Conservation (phyloP, 1,140 invertebrate species). For the Oreohelix idahoensis region DNA sequence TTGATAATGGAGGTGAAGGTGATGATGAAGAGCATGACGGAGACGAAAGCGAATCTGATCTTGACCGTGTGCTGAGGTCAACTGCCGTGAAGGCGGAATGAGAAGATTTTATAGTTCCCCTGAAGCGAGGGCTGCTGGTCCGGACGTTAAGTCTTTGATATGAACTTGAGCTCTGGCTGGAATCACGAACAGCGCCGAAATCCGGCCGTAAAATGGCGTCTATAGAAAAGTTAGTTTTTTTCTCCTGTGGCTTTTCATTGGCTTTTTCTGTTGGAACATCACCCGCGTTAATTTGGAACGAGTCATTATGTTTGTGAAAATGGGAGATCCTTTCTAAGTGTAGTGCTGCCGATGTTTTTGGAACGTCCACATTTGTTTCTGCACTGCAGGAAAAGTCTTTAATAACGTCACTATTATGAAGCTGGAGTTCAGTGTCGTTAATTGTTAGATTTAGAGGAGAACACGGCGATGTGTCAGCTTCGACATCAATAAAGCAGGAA, state of each 20-base stretch:
- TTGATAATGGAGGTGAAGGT: neutral
- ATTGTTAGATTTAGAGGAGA: constrained; percentile 21
- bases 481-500: constrained; percentile 29
- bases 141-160: neutral
- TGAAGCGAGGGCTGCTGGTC: neutral
- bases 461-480: constrained; percentile 28
- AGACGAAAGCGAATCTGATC: constrained; percentile 2
- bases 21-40: constrained; percentile 26
- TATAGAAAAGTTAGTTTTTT: constrained; percentile 60
- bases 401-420: neutral
- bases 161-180: neutral
- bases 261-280: neutral
- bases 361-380: neutral
- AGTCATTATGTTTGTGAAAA: neutral
- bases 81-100: constrained; percentile 36
- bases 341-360: too few species aligned
- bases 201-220: constrained; percentile 59
- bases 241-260: neutral
- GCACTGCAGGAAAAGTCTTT: neutral
- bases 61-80: constrained; percentile 20
- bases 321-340: neutral
- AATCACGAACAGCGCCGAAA: constrained; percentile 44
- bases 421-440: neutral
- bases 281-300: neutral
- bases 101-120: neutral